Conservation (phyloP, 2,888 invertebrate species). For the Meta bourneti region DNA sequence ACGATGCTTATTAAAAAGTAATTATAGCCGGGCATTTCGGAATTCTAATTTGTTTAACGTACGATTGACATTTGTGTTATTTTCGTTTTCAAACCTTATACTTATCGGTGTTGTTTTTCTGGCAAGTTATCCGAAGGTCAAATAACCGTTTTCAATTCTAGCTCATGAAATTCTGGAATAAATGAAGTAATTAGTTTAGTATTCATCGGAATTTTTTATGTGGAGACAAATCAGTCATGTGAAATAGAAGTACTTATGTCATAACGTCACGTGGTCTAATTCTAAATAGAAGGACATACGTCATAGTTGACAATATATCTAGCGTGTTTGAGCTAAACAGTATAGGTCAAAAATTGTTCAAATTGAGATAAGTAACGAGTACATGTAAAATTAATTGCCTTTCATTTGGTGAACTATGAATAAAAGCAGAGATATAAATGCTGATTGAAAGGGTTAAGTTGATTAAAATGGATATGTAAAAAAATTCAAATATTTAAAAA, state of each 20-base stretch:
- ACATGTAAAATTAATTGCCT: not conserved
- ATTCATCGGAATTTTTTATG: not conserved
- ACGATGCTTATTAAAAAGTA: constrained; percentile 33
- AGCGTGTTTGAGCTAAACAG: no score
- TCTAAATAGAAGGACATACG: no score
- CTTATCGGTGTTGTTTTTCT: not conserved
- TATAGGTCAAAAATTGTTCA: no score
- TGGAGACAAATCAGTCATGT: not conserved
- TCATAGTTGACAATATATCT: no score
- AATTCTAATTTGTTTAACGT: constrained; percentile 17
- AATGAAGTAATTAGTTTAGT: not conserved
- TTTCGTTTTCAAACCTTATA: not conserved
- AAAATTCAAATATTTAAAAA: no score
- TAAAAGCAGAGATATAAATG: no score
- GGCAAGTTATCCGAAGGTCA: not conserved
- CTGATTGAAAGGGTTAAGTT: no score
- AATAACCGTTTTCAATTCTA: not conserved
- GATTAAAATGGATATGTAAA: no score
- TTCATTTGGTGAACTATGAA: not conserved
- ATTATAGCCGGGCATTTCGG: constrained; percentile 12
- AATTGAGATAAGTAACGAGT: no score
- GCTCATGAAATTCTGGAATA: not conserved
- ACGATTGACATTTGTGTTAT: not conserved
- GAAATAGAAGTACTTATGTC: no score
- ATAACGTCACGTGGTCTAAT: no score